These are phyloP conservation scores for Neuroscelio doddi DNA, from an alignment of 2,888 invertebrate genomes.

Conservation along the genomic window DNA sequence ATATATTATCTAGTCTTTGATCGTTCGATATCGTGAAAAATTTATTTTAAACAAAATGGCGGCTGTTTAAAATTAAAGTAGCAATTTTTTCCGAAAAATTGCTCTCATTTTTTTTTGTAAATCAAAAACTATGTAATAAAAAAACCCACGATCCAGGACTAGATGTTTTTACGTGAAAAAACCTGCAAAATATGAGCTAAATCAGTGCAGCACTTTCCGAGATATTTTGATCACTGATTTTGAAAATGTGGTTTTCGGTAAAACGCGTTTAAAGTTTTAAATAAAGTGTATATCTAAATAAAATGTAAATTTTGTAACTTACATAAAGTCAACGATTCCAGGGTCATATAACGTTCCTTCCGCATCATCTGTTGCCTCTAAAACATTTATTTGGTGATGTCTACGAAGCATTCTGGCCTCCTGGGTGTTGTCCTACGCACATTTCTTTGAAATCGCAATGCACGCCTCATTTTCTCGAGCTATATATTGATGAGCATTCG, in stretches of 20 bases:
- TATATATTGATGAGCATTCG: slow-evolving; percentile 39
- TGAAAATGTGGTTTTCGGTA: slow-evolving; percentile 3
- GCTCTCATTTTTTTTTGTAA: too few species aligned
- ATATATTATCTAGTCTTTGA: too few species aligned
- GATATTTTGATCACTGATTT: background rate
- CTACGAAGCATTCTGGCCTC: slow-evolving; percentile 40
- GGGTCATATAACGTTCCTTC: slow-evolving; percentile 5
- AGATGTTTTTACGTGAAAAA: too few species aligned
- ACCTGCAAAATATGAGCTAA: background rate
- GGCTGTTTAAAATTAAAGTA: too few species aligned
- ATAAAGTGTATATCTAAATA: background rate
- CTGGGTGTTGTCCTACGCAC: slow-evolving; percentile 23
- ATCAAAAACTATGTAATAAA: too few species aligned
- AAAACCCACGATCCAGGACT: too few species aligned
- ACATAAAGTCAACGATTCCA: slow-evolving; percentile 9
- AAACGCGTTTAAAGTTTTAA: slow-evolving; percentile 9
- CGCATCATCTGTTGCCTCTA: slow-evolving; percentile 19
- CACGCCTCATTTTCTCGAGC: slow-evolving; percentile 41
- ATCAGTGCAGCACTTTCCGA: background rate
- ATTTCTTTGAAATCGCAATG: slow-evolving; percentile 25
- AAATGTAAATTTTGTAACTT: background rate
- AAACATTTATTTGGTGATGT: slow-evolving; percentile 16
- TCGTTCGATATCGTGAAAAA: too few species aligned
- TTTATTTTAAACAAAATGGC: too few species aligned
- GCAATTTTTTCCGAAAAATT: too few species aligned